These are phyloP conservation scores for Mormoops blainvillei DNA, from an alignment of 2,113 vertebrate genomes.

Conservation along the genomic window DNA sequence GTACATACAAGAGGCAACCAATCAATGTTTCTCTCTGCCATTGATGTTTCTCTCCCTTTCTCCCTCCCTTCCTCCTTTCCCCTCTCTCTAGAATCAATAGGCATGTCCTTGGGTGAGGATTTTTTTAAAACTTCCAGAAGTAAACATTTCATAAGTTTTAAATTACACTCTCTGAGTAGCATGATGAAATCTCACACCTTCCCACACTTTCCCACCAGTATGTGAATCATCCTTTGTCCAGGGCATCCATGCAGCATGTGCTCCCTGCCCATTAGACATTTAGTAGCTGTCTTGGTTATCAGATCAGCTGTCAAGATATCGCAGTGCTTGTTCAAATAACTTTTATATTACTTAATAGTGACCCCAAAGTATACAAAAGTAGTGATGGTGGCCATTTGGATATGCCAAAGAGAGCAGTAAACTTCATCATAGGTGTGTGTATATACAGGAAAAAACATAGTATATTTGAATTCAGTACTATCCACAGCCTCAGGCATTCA, in stretches of 20 bases:
- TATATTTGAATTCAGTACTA: background rate
- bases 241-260: background rate
- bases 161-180: background rate
- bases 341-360: background rate
- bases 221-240: background rate
- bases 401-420: background rate
- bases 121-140: background rate
- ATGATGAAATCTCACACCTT: no score
- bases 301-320: background rate
- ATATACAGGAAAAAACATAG: background rate
- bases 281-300: background rate
- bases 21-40: no score
- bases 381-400: background rate
- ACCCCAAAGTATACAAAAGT: background rate
- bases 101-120: no score
- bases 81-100: no score
- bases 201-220: background rate
- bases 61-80: no score
- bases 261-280: no score
- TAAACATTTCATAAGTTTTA: background rate
- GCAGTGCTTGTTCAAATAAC: background rate
- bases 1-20: no score
- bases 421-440: background rate
- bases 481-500: background rate
- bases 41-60: no score